Evolutionary conservation across 2,113 vertebrate species (phyloP).

Genomic region (Crocuta crocuta): DNA sequence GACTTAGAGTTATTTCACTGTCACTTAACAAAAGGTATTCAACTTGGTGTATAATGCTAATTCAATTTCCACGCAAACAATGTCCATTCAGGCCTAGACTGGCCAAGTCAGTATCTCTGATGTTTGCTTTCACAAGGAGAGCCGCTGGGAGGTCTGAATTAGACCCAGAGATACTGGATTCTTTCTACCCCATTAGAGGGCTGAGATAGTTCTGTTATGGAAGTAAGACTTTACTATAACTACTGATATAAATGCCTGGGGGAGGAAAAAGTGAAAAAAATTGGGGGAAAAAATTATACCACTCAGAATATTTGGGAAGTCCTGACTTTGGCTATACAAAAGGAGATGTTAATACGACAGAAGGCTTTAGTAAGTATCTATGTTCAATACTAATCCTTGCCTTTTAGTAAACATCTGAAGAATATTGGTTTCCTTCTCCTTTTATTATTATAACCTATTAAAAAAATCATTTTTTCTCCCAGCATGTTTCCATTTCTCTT

Average conservation of each 20-base stretch:
- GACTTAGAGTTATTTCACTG: neutral
- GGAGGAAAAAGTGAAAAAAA: neutral
- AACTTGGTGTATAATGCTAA: neutral
- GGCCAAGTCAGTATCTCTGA: neutral
- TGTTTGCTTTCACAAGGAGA: neutral
- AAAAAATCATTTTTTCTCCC: neutral
- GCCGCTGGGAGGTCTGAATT: neutral
- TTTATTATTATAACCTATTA: neutral
- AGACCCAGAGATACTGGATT: neutral
- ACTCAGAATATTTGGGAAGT: neutral
- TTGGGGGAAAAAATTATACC: neutral
- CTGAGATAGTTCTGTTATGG: neutral
- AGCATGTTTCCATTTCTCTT: neutral
- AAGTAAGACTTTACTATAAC: neutral
- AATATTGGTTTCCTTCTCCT: neutral
- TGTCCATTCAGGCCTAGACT: neutral
- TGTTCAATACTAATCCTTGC: neutral
- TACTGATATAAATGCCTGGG: neutral
- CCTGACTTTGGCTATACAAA: neutral
- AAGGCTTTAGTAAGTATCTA: neutral
- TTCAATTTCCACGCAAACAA: neutral
- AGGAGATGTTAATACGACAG: neutral
- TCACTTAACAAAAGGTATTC: neutral
- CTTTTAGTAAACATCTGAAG: neutral
- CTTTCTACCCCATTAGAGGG: neutral